These are phyloP conservation scores for Callopanchax toddi DNA, from an alignment of 2,113 vertebrate species.

Conservation along the genomic window DNA sequence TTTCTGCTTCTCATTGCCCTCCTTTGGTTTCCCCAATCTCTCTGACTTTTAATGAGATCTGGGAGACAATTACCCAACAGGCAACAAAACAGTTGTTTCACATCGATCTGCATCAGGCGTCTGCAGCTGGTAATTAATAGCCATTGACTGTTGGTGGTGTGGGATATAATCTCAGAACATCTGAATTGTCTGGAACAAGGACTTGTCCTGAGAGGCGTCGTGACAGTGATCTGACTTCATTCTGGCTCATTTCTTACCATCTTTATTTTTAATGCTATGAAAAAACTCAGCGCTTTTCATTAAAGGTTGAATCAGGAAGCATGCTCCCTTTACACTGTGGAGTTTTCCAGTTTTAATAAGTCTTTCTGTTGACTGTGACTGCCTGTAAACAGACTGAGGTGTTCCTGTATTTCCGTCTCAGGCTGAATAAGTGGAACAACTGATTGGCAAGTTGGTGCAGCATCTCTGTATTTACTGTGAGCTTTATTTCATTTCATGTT, in stretches of 20 bases:
- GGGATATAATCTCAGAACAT: conserved; percentile 29
- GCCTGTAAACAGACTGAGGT: no score
- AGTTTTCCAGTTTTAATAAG: no score
- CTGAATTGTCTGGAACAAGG: conserved; percentile 22
- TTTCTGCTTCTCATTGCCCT: background rate
- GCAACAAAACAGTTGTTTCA: conserved; percentile 23
- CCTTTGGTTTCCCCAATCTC: conserved; percentile 7
- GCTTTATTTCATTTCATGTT: no score
- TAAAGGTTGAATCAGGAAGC: background rate
- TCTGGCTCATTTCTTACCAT: background rate
- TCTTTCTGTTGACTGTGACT: background rate
- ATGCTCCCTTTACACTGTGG: background rate
- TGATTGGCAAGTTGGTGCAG: no score
- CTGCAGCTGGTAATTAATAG: conserved; percentile 60
- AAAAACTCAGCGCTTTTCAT: background rate
- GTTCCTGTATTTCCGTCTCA: no score
- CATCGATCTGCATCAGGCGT: conserved; percentile 53
- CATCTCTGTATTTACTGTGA: no score
- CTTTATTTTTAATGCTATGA: no score
- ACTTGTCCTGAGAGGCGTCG: background rate
- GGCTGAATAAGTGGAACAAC: no score
- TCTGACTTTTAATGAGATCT: conserved; percentile 64
- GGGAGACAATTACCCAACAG: conserved; percentile 65
- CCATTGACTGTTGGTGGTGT: conserved; percentile 48
- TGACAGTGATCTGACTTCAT: background rate